Evolutionary conservation across 2,113 vertebrate genomes (phyloP), one percentile per base, ranked within the genome.

Genomic region (Oreochromis niloticus): DNA sequence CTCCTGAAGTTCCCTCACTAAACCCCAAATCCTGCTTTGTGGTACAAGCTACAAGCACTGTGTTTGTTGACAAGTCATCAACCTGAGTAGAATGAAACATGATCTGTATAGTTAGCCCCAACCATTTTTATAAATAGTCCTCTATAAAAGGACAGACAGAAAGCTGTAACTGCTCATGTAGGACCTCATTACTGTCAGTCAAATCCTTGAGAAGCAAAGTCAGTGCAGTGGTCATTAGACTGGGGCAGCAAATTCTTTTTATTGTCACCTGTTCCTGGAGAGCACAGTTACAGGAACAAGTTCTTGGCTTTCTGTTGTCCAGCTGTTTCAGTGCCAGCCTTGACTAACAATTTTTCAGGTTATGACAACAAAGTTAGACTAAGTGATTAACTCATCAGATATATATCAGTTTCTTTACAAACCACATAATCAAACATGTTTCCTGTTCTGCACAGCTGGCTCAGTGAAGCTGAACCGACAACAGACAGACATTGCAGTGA

Each of bases 381-480:
- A 75, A 32, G 71, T 50, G 39, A 17, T 24, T 27, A 24, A 43
- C 41, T 48, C 41, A 32, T 80, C 48, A 12, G 12, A 39, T 32
- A 14, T 54, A 41, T 39, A 17, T 80, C 19, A 13, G 9, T 81
- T 80, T 54, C 48, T 80, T 54, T 80, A 36, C 48, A 80, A 54
- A 32, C 9, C 3, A 27, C 5, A 6, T 8, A 27, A 61, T 41
- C 17, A 80, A 11, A 56, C 36, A 22, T 34, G 3, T 52, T 78
- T 52, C 6, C 1, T 88, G 39, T 86, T 50, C 43, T n/a, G 24
- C 22, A 4, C 87, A 99, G 98, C 98, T 90, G 98, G 98, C 1
- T 97, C 98, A 1, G 98, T 99, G 95, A 99, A 99, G 91, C 95
- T 99, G 85, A 99, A 99, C 96, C 97, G 99, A 88, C 98, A 99